Conservation (phyloP, 2,113 vertebrate species). For the Pipa parva region DNA sequence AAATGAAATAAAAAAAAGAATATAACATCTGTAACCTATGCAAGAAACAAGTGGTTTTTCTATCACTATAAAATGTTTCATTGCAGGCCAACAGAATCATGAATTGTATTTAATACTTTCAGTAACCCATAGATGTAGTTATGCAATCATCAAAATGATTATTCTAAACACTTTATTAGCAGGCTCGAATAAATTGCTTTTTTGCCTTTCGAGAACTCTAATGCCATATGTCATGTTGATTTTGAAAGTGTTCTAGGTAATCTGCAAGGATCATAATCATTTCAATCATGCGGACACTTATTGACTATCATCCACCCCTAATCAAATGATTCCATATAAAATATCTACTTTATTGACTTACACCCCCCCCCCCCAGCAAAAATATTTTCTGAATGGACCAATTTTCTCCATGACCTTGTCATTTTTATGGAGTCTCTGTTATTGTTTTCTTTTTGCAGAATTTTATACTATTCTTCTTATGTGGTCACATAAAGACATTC, state of each 20-base stretch:
- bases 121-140: not conserved
- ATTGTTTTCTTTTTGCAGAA: not conserved
- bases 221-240: not conserved
- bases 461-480: not conserved
- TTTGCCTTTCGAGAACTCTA: not conserved
- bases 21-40: too few species aligned
- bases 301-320: not conserved
- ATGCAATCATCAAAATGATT: not conserved
- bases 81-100: not conserved
- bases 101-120: not conserved
- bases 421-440: not conserved
- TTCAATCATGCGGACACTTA: not conserved
- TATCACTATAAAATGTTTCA: not conserved
- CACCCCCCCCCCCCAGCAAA: too few species aligned
- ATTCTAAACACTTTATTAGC: not conserved
- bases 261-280: not conserved
- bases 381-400: not conserved
- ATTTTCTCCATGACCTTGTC: slow-evolving; percentile 2
- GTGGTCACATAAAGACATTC: slow-evolving; percentile 17
- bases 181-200: not conserved
- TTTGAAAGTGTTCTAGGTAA: not conserved
- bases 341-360: not conserved
- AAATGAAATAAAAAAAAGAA: not conserved
- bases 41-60: too few species aligned
- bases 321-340: not conserved